phyloP scores from a whole-genome alignment of 2,113 vertebrate genomes.

The Thinocorus orbignyianus region DNA sequence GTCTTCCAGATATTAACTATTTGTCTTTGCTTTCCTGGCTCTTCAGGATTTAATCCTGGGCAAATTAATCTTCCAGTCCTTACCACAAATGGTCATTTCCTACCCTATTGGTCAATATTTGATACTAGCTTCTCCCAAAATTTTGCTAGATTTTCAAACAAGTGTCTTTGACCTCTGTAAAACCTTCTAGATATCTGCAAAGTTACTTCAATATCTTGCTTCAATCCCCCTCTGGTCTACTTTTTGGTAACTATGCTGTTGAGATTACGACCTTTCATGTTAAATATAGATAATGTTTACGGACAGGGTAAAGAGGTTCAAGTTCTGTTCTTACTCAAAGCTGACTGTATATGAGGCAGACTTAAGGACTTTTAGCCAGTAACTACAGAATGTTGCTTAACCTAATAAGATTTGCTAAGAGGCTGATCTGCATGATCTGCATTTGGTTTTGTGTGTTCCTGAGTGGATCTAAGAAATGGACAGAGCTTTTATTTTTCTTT shows the following conservation, averaged over 20 bases:
- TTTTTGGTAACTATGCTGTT: neutral
- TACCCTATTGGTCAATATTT: neutral
- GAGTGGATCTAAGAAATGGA: neutral
- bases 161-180: neutral
- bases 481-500: accelerated
- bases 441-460: neutral
- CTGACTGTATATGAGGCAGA: neutral
- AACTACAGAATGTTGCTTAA: neutral
- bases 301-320: neutral
- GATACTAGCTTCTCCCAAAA: neutral
- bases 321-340: neutral
- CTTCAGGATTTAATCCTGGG: neutral
- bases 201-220: neutral
- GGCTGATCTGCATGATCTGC: neutral
- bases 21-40: neutral
- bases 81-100: neutral
- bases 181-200: neutral
- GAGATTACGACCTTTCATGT: neutral
- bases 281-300: neutral
- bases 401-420: neutral
- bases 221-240: neutral
- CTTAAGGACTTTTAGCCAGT: neutral
- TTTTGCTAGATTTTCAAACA: neutral
- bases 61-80: neutral
- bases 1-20: neutral